These are phyloP conservation scores for Linurgus olivaceus DNA, from an alignment of 2,797 vertebrate species.

Conservation along the genomic window DNA sequence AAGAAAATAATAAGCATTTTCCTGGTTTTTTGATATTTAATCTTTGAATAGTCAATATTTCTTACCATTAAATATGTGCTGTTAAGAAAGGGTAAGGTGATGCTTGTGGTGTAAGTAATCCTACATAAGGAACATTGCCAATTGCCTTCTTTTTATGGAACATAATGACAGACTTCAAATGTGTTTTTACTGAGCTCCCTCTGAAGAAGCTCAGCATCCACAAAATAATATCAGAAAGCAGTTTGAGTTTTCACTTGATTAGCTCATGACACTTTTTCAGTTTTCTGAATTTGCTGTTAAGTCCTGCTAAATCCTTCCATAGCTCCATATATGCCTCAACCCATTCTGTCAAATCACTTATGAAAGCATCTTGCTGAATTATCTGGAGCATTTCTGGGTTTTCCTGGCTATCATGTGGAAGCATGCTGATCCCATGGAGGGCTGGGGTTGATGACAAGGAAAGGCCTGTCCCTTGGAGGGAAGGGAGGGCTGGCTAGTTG, in stretches of 20 bases:
- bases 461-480: accelerated
- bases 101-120: not conserved
- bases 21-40: not conserved
- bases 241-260: not conserved
- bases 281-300: conserved; percentile 16
- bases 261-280: not conserved
- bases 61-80: not conserved
- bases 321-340: not conserved
- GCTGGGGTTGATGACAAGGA: accelerated
- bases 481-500: not conserved
- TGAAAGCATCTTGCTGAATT: not conserved
- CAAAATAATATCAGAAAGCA: conserved; percentile 5
- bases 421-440: accelerated
- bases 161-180: not conserved
- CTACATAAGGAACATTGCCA: not conserved
- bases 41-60: not conserved
- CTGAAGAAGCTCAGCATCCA: not conserved
- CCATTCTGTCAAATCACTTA: not conserved
- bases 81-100: not conserved
- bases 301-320: not conserved
- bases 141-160: not conserved
- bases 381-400: not conserved
- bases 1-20: not conserved
- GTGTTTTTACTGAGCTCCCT: not conserved
- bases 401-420: not conserved